Conservation (phyloP, 2,113 vertebrate genomes). For the Bufo bufo region DNA sequence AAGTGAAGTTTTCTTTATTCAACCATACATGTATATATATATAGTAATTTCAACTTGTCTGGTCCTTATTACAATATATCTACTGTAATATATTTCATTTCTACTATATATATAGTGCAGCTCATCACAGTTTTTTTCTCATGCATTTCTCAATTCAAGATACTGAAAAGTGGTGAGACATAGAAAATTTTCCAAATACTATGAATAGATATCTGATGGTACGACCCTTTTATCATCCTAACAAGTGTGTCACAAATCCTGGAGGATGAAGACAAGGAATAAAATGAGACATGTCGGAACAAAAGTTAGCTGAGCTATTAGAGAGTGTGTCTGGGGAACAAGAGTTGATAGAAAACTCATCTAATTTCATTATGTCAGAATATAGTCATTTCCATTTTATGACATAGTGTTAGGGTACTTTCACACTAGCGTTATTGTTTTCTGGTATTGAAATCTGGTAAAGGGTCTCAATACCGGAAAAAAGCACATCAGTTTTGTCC, state of each 20-base stretch:
- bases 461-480: no score
- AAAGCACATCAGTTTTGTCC: no score
- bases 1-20: no score
- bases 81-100: no score
- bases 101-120: no score
- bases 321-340: constrained; percentile 12
- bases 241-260: constrained; percentile 19
- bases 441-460: no score
- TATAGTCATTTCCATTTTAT: constrained; percentile 12
- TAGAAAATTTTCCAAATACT: constrained; percentile 18
- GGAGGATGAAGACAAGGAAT: constrained; percentile 31
- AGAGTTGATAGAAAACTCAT: constrained; percentile 4
- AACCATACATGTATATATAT: no score
- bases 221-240: constrained; percentile 34
- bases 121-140: no score
- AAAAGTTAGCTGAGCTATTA: constrained; percentile 39
- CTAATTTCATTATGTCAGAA: constrained; percentile 20
- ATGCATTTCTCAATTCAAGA: neutral
- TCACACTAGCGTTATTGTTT: no score
- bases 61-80: no score
- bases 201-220: neutral
- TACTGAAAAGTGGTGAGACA: neutral
- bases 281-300: constrained; percentile 35
- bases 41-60: no score
- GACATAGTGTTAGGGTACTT: no score